Base-by-base conservation (phyloP, 2,888 invertebrate genomes). In the Acanthosoma haemorrhoidale region DNA sequence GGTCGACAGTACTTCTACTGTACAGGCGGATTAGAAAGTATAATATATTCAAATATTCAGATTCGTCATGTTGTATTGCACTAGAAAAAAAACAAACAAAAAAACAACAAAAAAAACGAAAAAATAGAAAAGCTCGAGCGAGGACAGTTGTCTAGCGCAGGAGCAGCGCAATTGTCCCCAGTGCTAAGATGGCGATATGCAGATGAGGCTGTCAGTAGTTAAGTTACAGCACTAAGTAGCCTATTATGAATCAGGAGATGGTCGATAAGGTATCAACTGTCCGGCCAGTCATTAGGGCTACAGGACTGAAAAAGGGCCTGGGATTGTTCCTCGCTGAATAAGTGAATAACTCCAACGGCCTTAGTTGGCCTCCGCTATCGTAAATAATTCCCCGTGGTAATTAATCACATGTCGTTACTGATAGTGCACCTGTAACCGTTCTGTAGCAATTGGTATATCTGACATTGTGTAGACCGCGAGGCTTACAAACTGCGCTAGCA, bases 191-290 rank as follows among this genome's bases (percentile, higher is more conserved):
- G 51, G 51, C 51, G 51, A 51, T 51, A 51, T 51, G 51, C 51
- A 25, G 29, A 51, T 51, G 2, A 5, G n/a, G n/a, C 51, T 51
- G 51, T 51, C 51, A 51, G 51, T 51, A 51, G 25, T 51, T 51
- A 51, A 51, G n/a, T 51, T 51, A 51, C 25, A 51, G 51, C 29
- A 51, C 51, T 51, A 51, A 51, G 51, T 51, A 51, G 51, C 25
- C 51, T 51, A 51, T 51, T 51, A 51, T 51, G 51, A 51, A 51
- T 51, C 51, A 6, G 29, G 51, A 51, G 51, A 51, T n/a, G n/a
- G n/a, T 51, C 51, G 21, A 5, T 51, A 25, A 25, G n/a, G 51
- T 21, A 51, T 51, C 21, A 51, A 25, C 51, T 51, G 51, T 25
- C 43, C 25, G 21, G 13, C 25, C 21, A 51, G 51, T 51, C 51